Conservation (phyloP, 1,140 invertebrate species). For the Pachypeltis micranthus region DNA sequence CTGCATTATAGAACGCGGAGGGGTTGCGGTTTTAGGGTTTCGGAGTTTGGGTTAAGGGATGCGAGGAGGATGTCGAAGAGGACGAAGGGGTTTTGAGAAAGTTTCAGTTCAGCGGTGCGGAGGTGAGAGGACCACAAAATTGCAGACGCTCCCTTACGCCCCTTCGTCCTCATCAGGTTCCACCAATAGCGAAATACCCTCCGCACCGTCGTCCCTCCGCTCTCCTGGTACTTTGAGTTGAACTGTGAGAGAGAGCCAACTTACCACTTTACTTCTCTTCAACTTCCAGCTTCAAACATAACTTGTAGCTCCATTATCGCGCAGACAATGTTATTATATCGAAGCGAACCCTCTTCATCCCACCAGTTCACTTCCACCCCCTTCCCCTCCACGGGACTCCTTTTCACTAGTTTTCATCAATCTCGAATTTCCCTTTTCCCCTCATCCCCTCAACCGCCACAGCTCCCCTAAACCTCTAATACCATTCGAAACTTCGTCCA, state of each 20-base stretch:
- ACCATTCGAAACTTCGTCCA: background rate
- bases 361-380: background rate
- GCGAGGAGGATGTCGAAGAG: too few relatives aligned
- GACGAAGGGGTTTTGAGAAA: background rate
- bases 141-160: background rate
- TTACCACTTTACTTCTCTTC: background rate
- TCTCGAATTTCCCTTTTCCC: background rate
- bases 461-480: background rate
- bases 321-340: constrained; percentile 3
- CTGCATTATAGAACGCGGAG: too few relatives aligned
- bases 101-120: background rate
- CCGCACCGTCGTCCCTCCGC: too few relatives aligned
- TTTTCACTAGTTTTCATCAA: too few relatives aligned
- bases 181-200: too few relatives aligned
- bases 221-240: too few relatives aligned
- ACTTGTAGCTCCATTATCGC: background rate
- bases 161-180: background rate
- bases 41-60: too few relatives aligned
- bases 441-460: background rate
- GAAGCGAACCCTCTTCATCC: background rate
- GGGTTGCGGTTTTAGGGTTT: too few relatives aligned
- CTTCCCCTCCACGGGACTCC: too few relatives aligned
- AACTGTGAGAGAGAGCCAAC: background rate
- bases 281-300: background rate
- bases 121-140: background rate